Evolutionary conservation across 2,888 invertebrate genomes (phyloP), one percentile per base, ranked within the genome.

Genomic region (Neoitamus cyanurus): DNA sequence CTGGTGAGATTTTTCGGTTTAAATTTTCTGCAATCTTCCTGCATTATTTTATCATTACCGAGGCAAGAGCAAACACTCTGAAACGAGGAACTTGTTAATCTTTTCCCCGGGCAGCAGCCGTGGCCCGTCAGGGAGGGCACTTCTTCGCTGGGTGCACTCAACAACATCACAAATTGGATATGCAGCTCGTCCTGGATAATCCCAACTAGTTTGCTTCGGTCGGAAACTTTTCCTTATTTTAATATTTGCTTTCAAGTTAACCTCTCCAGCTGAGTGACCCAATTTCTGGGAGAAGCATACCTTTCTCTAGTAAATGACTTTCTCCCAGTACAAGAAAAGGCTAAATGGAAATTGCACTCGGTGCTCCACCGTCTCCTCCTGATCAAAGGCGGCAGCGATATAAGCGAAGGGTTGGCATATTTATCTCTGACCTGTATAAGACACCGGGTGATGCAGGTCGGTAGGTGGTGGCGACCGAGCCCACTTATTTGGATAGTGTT

Each of bases 211-310:
- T 48, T 13, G 68, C 58, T 58, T 80, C 58, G 34, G 80, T 58
- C 58, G 68, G 36, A 68, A 80, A 58, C 34, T 48, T 48, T 58
- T 58, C 68, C 68, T 80, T 80, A 15, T 80, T 80, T 80, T 68
- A 58, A 31, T 80, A 34, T 80, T 80, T 80, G 80, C 34, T 58
- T 80, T 80, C 58, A 80, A 80, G 80, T 80, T 80, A 80, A 80
- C 58, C 80, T 80, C 80, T 80, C 68, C 58, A 80, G 11, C 80
- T 68, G 80, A 80, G 80, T 80, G 80, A 80, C 80, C 80, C 30
- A 80, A 80, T 80, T 80, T 80, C 36, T 20, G 31, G 25, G 20
- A 58, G 80, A 36, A 80, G 58, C 48, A 5, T 68, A 77, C 77
- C 77, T 46, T 77, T 77, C 28, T 20, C 46, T 36, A 46, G 77